Base-by-base conservation (phyloP, 1,140 invertebrate genomes). In the Heliothis subflexa region DNA sequence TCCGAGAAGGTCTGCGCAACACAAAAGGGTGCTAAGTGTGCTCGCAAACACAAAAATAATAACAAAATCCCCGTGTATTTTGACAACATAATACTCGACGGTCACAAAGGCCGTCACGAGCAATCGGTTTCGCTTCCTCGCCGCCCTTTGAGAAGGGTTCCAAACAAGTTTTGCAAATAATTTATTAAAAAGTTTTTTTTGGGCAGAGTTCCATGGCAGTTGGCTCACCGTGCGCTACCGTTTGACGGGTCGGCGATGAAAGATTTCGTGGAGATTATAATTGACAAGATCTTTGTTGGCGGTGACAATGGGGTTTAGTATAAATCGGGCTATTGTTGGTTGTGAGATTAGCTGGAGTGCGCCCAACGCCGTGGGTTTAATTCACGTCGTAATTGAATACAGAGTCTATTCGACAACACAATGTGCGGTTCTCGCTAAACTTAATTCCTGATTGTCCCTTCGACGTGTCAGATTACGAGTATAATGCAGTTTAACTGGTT, bases 1-100 rank as follows among this genome's bases (percentile, higher is more conserved):
- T 93, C 91, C 72, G 78, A 82, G 90, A 94, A 93, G 86, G 83
- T 73, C 83, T 57, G 81, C 77, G 62, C 74, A 54, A 77, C 78
- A 92, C 91, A 94, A 91, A 92, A 82, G 93, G 91, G 90, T 90
- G 93, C 89, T 93, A 93, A 93, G 93, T 92, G 90, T 87, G 87
- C 88, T 91, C 88, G 88, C 91, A 92, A 94, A 94, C 93, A 93
- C 89, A 93, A 93, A 92, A 94, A 94, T 94, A 94, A 94, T 94
- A 94, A 94, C 91, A 90, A 94, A 93, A 94, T 93, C 89, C 86
- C 89, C 85, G 89, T 91, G 89, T 94, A 93, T 94, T 94, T 94
- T 94, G 93, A 94, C 93, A 94, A 89, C 91, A 91, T 93, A 94
- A 94, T 94, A 93, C 93, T 91, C 85, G 85, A 86, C 86, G 85